Conservation (phyloP, 2,888 invertebrate species). For the Zeuzera pyrina region DNA sequence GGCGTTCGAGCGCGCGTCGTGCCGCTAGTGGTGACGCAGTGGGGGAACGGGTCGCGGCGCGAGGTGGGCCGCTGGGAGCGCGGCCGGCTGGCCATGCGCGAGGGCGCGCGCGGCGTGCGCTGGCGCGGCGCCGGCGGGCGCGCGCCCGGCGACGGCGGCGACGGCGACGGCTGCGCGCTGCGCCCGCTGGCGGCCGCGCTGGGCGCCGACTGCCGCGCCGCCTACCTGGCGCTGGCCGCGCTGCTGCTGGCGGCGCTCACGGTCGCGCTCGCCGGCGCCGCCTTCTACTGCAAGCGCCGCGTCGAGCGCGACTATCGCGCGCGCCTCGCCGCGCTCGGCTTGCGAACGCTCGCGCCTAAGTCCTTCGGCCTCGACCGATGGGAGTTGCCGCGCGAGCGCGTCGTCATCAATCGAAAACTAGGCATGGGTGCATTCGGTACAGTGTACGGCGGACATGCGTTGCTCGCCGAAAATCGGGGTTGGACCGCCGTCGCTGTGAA, state of each 20-base stretch:
- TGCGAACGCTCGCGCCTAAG: constrained; percentile 37
- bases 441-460: constrained; percentile 92
- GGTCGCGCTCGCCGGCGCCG: constrained; percentile 31
- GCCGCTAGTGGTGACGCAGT: constrained; percentile 69
- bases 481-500: constrained; percentile 93
- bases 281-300: constrained; percentile 38
- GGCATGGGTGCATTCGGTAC: constrained; percentile 95
- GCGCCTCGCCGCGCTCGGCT: constrained; percentile 41
- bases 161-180: constrained; percentile 77
- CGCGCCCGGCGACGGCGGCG: constrained; percentile 82
- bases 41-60: constrained; percentile 71
- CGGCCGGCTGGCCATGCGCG: constrained; percentile 83
- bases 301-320: constrained; percentile 42
- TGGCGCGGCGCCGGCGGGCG: constrained; percentile 77
- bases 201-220: constrained; percentile 80
- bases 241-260: constrained; percentile 29
- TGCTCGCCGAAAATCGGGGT: constrained; percentile 68
- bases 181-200: constrained; percentile 78
- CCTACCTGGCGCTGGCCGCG: constrained; percentile 65
- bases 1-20: constrained; percentile 38
- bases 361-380: constrained; percentile 81
- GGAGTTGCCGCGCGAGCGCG: constrained; percentile 88
- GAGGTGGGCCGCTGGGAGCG: constrained; percentile 78
- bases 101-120: constrained; percentile 71
- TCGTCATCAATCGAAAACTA: constrained; percentile 88